A percentile compares a stretch with the other conserved stretches of the same genome.
Evolutionary conservation across 2,888 invertebrate species (phyloP).

Genomic region (Oligia latruncula): DNA sequence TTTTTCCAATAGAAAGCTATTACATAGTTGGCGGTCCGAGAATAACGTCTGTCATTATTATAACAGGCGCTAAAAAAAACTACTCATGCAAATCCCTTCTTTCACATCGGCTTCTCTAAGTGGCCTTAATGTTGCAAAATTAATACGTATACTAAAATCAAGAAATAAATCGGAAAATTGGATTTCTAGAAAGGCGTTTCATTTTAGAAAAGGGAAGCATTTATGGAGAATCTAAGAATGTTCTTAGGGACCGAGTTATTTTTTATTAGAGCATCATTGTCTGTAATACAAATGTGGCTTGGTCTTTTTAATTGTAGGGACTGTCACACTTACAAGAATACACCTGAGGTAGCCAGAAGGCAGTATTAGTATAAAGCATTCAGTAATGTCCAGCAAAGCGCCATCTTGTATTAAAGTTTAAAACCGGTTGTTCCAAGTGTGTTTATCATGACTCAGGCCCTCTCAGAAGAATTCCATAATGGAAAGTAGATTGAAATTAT

Average conservation of each 20-base stretch:
- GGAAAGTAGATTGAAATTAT: background rate
- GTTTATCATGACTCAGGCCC: background rate
- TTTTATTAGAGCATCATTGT: background rate
- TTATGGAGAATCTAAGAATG: no score
- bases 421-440: background rate
- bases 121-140: background rate
- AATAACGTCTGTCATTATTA: background rate
- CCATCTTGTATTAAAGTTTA: conserved; percentile 30
- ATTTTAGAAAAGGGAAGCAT: background rate
- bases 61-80: background rate
- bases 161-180: background rate
- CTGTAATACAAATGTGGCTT: background rate
- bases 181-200: background rate
- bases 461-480: background rate
- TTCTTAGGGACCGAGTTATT: background rate
- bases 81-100: background rate
- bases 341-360: background rate
- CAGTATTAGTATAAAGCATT: background rate
- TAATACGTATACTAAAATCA: background rate
- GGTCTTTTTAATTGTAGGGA: background rate
- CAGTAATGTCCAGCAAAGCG: background rate
- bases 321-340: background rate
- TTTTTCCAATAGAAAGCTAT: background rate
- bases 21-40: background rate
- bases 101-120: no score